Evolutionary conservation across 2,113 vertebrate genomes (phyloP), one percentile per base, ranked within the genome.

Genomic region (Hydrolagus affinis): DNA sequence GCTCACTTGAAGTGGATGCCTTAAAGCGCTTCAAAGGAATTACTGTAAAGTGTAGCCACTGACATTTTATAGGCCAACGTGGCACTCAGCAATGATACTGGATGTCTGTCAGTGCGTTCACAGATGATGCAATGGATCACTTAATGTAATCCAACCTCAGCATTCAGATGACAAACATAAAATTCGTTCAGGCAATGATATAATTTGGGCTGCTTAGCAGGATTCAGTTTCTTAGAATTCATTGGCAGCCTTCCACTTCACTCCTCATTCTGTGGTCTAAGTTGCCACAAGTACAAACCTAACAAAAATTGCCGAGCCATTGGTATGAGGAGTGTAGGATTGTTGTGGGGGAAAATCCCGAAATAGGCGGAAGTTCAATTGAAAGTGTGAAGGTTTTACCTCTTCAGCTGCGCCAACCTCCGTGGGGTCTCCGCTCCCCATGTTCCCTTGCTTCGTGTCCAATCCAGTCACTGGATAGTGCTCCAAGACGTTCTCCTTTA

Each of bases 161-260:
- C 25, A 28, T 83, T 83, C 78, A 83, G 62, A 83, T 66, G 60
- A 62, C 8, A 83, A 83, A 32, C 25, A 19, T 21, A 68, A 83
- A 83, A 44, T 44, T 32, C 32, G 32, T 17, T 68, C 30, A 66
- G 32, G 25, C 11, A 66, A 62, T 30, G 15, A 66, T 28, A 32
- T 83, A 28, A 11, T 68, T 44, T 83, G 78, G 32, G 32, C 78
- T 28, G 14, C 25, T 83, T 83, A 83, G 66, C n/a, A 11, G 8
- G 78, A 83, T 83, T 44, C 66, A 83, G 15, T 83, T 60, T 30
- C 21, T 83, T 83, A 2, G 10, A 66, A 1, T 12, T 56, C 19
- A 74, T 75, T 66, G 62, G 60, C 78, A 83, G 4, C 25, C 7
- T 17, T 19, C 60, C 78, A 66, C 3, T 28, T 30, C 4, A 17